Evolutionary conservation across 1,140 invertebrate genomes (phyloP), one percentile per base, ranked within the genome.

Genomic region (Helicoverpa zea): DNA sequence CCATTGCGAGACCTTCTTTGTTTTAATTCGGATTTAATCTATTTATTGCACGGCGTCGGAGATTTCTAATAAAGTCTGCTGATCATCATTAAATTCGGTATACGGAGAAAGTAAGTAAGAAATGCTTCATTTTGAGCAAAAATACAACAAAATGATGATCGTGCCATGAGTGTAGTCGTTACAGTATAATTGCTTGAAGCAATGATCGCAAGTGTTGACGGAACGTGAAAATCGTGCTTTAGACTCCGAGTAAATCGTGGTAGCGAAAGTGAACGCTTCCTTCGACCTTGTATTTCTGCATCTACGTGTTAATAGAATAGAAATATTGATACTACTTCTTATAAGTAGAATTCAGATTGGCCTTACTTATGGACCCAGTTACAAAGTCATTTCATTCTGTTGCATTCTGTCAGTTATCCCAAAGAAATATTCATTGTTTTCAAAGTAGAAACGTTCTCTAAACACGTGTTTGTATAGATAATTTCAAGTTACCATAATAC

Each of bases 261-360:
- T 78, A 83, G 89, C 85, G 90, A 91, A 91, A 91, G 90, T 90
- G 86, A 90, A 88, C 80, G 88, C 84, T 81, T 87, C 81, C 84
- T 82, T 79, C 85, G 86, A 87, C 89, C 89, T 90, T 90, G 89
- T 64, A 64, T 7, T 16, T 23, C 11, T 52, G 16, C 29, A 10
- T 23, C 14, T 11, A 13, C 16, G 14, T 61, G 18, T 61, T 61
- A 35, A 35, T 35, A 35, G 35, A 5, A 35, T 35, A 35, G 3
- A 0, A 7, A 35, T 7, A 35, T 35, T 5, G 7, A 35, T 35
- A 35, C 35, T 35, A 3, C 3, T 5, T 35, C 7, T 35, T 7
- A 35, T 3, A 9, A 10, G 12, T n/a, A 47, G n/a, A 16, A 66
- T n/a, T 7, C 9, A 68, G 14, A 16, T 23, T 23, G 23, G 23